Conservation (phyloP, 2,797 vertebrate genomes). For the Chanos chanos region DNA sequence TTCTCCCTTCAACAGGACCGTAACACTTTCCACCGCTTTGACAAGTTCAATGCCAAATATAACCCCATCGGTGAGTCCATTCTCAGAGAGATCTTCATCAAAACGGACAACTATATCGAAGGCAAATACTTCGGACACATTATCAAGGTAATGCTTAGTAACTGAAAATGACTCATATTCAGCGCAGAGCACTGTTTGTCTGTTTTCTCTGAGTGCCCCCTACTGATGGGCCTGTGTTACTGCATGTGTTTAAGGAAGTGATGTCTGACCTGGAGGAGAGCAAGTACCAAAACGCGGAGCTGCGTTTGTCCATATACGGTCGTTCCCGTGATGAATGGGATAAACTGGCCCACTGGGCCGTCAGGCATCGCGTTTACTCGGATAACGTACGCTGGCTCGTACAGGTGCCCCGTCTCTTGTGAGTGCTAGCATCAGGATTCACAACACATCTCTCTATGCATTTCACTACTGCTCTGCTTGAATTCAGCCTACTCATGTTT, state of each 20-base stretch:
- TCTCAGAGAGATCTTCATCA: constrained; percentile 83
- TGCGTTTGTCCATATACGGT: constrained; percentile 84
- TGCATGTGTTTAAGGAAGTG: constrained; percentile 78
- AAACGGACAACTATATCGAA: constrained; percentile 84
- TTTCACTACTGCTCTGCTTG: constrained; percentile 10
- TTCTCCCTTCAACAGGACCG: constrained; percentile 66
- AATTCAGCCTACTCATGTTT: too few relatives aligned
- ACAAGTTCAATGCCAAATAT: constrained; percentile 89
- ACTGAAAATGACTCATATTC: not conserved
- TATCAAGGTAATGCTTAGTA: constrained; percentile 72
- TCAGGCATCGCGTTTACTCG: constrained; percentile 82
- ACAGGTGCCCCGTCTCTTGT: constrained; percentile 87
- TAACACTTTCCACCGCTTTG: constrained; percentile 86
- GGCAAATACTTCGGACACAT: constrained; percentile 87
- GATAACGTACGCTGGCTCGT: constrained; percentile 87
- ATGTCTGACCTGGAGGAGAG: constrained; percentile 83
- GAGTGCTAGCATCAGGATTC: constrained; percentile 51
- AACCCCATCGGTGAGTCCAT: constrained; percentile 87
- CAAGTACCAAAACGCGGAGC: constrained; percentile 85
- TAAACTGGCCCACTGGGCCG: constrained; percentile 82
- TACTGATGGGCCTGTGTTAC: constrained; percentile 37
- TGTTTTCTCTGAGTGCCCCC: constrained; percentile 39
- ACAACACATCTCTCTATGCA: not conserved
- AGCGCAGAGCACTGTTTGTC: not conserved
- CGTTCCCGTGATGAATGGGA: constrained; percentile 81